Conservation (phyloP, 2,113 vertebrate genomes). For the Oryzias melastigma region DNA sequence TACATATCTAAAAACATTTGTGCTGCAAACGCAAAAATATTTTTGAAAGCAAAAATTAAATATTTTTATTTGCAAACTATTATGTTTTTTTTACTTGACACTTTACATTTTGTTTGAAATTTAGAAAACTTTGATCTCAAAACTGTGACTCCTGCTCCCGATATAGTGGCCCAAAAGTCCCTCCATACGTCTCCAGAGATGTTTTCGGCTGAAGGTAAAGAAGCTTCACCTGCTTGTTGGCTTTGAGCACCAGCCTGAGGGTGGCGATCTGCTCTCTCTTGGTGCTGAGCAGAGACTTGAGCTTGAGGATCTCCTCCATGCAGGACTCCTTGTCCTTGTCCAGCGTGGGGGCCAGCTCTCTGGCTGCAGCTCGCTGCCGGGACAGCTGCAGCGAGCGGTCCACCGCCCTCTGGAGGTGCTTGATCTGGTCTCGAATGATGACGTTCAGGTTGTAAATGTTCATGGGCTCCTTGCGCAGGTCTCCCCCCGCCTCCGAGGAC, state of each 20-base stretch:
- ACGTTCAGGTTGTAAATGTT: slow-evolving; percentile 98
- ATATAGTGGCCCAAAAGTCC: too few species aligned
- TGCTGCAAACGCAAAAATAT: too few species aligned
- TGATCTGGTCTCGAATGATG: slow-evolving; percentile 98
- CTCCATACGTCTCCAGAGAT: background rate
- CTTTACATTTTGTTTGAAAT: too few species aligned
- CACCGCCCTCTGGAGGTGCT: slow-evolving; percentile 95
- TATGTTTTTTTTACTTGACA: too few species aligned
- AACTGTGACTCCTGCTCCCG: too few species aligned
- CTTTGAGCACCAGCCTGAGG: slow-evolving; percentile 92
- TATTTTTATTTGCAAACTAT: too few species aligned
- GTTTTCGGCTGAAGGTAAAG: background rate
- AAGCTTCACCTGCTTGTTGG: slow-evolving; percentile 91
- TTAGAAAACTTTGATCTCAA: too few species aligned
- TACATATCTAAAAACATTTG: too few species aligned
- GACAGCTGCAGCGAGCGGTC: slow-evolving; percentile 94
- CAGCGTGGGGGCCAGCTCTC: slow-evolving; percentile 88
- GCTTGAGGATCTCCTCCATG: slow-evolving; percentile 96
- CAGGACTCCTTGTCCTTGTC: slow-evolving; percentile 97
- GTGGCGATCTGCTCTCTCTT: slow-evolving; percentile 98
- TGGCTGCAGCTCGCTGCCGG: slow-evolving; percentile 89
- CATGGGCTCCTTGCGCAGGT: slow-evolving; percentile 96
- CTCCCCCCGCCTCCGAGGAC: slow-evolving; percentile 82
- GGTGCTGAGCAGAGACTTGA: slow-evolving; percentile 95
- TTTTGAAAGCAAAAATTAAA: too few species aligned